Evolutionary conservation across 1,140 invertebrate species (phyloP), one percentile per base, ranked within the genome.

Genomic region (Drosophila funebris): DNA sequence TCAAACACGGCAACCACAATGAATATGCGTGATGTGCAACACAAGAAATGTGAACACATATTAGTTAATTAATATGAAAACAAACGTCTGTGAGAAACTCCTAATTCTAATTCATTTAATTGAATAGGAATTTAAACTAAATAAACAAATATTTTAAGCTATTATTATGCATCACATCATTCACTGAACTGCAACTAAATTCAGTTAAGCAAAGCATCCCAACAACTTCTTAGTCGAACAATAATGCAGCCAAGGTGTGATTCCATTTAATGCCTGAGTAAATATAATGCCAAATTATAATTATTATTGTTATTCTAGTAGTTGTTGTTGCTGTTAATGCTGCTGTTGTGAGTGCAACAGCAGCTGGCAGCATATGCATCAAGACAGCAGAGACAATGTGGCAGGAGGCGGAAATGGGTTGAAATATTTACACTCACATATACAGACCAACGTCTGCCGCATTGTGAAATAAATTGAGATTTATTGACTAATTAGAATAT

Each of bases 401-500:
- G 37, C 14, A 22, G 50, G 11, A 27, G 24, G 24, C 36, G 46
- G 31, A 54, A 69, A 33, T 50, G 50, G 16, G 5, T 31, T 11
- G 33, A 58, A 72, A 39, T 27, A 67, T 57, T 63, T 73, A 69
- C 73, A 36, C 24, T 16, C 13, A 9, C 43, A 52, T 13, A 41
- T n/a, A 56, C 11, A 33, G n/a, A 16, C 24, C 4, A 13, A 56
- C 39, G 18, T 27, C 46, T 50, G 46, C 44, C 24, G 13, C 18
- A 44, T 75, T 68, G 66, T 83, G 56, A 88, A 82, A 81, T 89
- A 81, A 90, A 90, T 90, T 60, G 69, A 81, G 75, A 89, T 90
- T 90, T 90, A 90, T 90, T 90, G 78, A 85, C 80, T 90, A 85
- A 90, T 90, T 90, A 90, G 77, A 90, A 90, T 90, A 85, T 82